Percentiles rank a stretch among this genome's conserved stretches.
Evolutionary conservation across 1,140 invertebrate genomes (phyloP).

Genomic region (Dendroctonus valens): DNA sequence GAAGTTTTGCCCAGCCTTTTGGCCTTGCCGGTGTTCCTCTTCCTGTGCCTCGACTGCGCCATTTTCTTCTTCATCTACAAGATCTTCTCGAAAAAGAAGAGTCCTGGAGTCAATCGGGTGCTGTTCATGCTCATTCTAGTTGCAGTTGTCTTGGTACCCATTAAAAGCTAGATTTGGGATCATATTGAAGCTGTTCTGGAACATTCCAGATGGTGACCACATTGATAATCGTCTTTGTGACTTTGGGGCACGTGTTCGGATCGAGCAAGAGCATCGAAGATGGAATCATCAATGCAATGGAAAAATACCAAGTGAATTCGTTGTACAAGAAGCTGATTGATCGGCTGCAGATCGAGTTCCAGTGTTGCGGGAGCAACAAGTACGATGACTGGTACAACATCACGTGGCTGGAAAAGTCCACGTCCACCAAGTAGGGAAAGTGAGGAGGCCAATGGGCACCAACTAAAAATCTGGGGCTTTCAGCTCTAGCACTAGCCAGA

Average conservation of each 20-base stretch:
- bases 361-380: constrained; percentile 49
- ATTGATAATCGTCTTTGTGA: constrained; percentile 36
- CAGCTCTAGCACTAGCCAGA: constrained; percentile 2
- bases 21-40: constrained; percentile 37
- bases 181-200: neutral
- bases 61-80: constrained; percentile 34
- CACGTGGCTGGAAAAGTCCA: constrained; percentile 43
- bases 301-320: constrained; percentile 42
- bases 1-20: constrained; percentile 38
- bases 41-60: constrained; percentile 36
- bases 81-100: constrained; percentile 33
- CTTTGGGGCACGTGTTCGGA: constrained; percentile 40
- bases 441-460: neutral
- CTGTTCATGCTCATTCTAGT: constrained; percentile 38
- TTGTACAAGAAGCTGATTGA: constrained; percentile 45
- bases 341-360: constrained; percentile 47
- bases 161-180: neutral
- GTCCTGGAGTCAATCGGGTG: constrained; percentile 32
- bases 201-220: constrained; percentile 22
- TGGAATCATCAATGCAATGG: constrained; percentile 45
- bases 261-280: constrained; percentile 38
- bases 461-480: neutral
- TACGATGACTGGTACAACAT: constrained; percentile 49
- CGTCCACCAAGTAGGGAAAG: constrained; percentile 34
- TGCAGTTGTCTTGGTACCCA: constrained; percentile 5